Evolutionary conservation across 1,140 invertebrate genomes (phyloP).

Genomic region (Psilanteris sp.): DNA sequence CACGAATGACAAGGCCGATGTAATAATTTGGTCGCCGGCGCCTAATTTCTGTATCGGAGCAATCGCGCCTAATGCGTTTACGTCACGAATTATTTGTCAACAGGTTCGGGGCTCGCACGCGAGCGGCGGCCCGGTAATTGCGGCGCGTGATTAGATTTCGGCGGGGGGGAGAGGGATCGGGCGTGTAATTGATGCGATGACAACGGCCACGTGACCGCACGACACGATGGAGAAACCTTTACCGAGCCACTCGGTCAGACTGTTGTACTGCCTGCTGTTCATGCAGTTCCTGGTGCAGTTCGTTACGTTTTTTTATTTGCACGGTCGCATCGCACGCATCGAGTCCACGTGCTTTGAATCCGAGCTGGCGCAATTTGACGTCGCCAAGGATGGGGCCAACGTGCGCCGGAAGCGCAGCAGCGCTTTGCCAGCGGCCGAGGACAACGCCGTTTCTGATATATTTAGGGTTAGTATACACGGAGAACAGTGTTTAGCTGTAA

Average conservation of each 20-base stretch:
- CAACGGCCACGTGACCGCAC: constrained; percentile 45
- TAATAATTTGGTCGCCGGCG: constrained; percentile 6
- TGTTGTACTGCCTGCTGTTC: constrained; percentile 69
- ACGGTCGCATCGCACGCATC: constrained; percentile 64
- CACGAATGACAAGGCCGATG: too few species aligned
- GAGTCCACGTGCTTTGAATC: constrained; percentile 60
- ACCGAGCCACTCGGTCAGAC: constrained; percentile 59
- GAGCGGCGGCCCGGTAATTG: constrained; percentile 36
- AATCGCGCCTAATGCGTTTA: constrained; percentile 36
- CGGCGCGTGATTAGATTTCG: constrained; percentile 41
- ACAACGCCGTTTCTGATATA: constrained; percentile 70
- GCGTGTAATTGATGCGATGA: constrained; percentile 54
- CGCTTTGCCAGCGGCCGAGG: constrained; percentile 65
- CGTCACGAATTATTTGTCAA: constrained; percentile 42
- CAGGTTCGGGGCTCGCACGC: constrained; percentile 26
- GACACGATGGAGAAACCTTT: constrained; percentile 56
- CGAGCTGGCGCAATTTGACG: constrained; percentile 2
- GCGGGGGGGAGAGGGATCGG: constrained; percentile 3
- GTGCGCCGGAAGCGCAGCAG: constrained; percentile 68
- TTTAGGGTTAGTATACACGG: constrained; percentile 69
- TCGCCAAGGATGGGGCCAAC: constrained; percentile 13
- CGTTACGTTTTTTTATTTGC: constrained; percentile 69
- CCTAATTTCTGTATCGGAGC: constrained; percentile 2
- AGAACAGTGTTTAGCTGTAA: too few species aligned
- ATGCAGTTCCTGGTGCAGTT: constrained; percentile 70